Conservation (phyloP, 2,888 invertebrate genomes). For the Lasioglossum morio region DNA sequence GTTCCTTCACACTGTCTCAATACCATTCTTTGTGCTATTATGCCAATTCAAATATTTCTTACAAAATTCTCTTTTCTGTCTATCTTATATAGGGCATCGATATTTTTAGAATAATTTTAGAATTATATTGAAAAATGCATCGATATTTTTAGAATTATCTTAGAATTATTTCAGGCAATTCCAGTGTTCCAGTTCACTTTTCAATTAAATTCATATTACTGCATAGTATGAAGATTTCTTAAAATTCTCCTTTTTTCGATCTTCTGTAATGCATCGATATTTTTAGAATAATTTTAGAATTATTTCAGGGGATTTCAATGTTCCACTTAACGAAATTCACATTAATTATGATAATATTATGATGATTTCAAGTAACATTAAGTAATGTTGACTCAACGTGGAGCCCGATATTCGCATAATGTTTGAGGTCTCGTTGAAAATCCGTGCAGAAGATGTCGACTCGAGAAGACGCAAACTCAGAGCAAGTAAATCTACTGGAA, state of each 20-base stretch:
- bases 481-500: slow-evolving; percentile 24
- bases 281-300: background rate
- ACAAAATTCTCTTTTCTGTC: no score
- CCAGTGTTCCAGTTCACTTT: background rate
- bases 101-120: background rate
- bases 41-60: no score
- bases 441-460: background rate
- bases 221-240: no score
- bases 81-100: no score
- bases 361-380: background rate
- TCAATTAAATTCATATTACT: no score
- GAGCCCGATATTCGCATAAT: background rate
- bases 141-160: no score
- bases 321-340: background rate
- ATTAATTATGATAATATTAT: background rate
- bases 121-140: background rate
- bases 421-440: background rate
- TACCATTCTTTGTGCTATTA: background rate
- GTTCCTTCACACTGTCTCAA: background rate
- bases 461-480: background rate
- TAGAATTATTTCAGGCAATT: background rate
- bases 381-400: background rate
- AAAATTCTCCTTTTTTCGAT: no score
- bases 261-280: no score
- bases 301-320: background rate